phyloP scores from a whole-genome alignment of 2,113 vertebrate species.

The Guaruba guarouba region DNA sequence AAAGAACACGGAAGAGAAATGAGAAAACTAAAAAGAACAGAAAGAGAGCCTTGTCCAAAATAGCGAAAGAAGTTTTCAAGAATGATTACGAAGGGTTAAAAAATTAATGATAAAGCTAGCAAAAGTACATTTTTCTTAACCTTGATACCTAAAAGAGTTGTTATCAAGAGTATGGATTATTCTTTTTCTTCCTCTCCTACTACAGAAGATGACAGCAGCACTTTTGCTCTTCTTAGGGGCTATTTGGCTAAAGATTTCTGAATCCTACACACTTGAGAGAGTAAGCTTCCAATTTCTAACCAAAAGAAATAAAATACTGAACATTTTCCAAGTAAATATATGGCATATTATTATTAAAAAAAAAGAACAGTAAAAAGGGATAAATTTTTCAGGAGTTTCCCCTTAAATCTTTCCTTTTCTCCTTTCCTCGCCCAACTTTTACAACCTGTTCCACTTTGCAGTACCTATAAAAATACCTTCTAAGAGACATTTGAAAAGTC shows the following conservation, averaged over 20 bases:
- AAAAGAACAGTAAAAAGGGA: background rate
- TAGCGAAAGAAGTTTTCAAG: background rate
- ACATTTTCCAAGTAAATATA: background rate
- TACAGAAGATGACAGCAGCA: background rate
- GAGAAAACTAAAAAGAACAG: background rate
- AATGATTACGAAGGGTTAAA: background rate
- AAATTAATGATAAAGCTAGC: background rate
- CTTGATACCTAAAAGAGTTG: background rate
- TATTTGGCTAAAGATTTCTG: background rate
- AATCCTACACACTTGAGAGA: background rate
- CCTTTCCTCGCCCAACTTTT: background rate
- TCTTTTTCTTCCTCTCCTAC: background rate
- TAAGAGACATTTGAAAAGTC: conserved; percentile 7
- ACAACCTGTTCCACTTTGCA: background rate
- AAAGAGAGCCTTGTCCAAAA: background rate
- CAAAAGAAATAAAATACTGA: background rate
- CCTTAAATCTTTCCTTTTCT: conserved; percentile 19
- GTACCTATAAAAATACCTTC: background rate
- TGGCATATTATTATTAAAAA: background rate
- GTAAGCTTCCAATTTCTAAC: background rate
- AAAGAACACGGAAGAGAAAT: background rate
- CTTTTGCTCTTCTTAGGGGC: background rate
- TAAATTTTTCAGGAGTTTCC: background rate
- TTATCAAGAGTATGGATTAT: background rate
- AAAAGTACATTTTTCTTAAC: background rate